Percentiles rank a stretch among this genome's conserved stretches.
phyloP scores from a whole-genome alignment of 35 echinoderm and acorn worm species.

The Heliocidaris tuberculata region DNA sequence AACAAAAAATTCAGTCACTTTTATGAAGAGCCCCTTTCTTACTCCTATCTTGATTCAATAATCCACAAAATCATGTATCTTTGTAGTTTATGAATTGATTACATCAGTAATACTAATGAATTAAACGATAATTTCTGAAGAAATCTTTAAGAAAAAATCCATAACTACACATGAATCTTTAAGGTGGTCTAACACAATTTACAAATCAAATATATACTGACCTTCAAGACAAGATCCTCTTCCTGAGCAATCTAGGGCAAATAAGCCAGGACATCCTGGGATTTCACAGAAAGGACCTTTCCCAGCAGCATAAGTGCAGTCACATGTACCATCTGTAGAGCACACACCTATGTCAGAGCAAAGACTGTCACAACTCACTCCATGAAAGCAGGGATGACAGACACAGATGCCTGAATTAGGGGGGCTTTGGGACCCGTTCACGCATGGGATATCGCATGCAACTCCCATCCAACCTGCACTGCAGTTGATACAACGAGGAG shows the following conservation, averaged over 20 bases:
- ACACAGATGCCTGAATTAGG: constrained; percentile 78
- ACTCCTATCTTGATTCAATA: too few species aligned
- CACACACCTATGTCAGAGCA: constrained; percentile 70
- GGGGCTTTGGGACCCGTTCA: constrained; percentile 67
- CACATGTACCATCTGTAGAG: constrained; percentile 69
- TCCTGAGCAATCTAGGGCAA: constrained; percentile 76
- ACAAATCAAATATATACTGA: constrained; percentile 32
- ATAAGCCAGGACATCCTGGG: constrained; percentile 74
- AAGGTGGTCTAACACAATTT: too few species aligned
- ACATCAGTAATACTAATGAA: too few species aligned
- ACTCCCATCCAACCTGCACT: constrained; percentile 69
- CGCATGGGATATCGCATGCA: constrained; percentile 76
- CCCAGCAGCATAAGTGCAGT: constrained; percentile 67
- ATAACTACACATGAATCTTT: too few species aligned
- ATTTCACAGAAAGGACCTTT: constrained; percentile 75
- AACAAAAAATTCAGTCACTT: too few species aligned
- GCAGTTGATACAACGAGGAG: constrained; percentile 75
- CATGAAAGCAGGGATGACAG: constrained; percentile 89
- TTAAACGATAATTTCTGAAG: too few species aligned
- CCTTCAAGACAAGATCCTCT: constrained; percentile 75
- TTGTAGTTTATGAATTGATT: too few species aligned
- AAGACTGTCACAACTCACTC: constrained; percentile 60
- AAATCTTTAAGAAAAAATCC: too few species aligned
- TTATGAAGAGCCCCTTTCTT: too few species aligned
- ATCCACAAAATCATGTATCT: too few species aligned